These are phyloP conservation scores for Paracentrotus lividus DNA, from an alignment of 53 echinoderm and acorn worm species.

Conservation along the genomic window DNA sequence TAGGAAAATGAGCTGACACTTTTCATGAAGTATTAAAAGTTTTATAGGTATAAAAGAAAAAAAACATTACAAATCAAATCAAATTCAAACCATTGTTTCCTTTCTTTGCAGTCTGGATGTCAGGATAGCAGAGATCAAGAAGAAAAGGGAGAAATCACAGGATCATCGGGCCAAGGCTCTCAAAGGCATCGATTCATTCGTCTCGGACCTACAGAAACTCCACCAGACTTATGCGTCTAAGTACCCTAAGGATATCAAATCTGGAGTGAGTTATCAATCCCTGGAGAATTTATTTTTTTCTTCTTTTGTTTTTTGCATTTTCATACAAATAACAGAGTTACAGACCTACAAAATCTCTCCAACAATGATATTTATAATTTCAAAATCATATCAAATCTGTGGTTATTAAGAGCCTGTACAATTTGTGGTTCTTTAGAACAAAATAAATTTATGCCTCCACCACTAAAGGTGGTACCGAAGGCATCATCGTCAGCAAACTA, in stretches of 20 bases:
- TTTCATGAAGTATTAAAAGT: too few species aligned
- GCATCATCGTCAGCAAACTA: too few species aligned
- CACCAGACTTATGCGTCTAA: conserved; percentile 23
- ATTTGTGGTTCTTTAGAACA: too few species aligned
- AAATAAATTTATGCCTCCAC: too few species aligned
- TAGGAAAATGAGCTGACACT: too few species aligned
- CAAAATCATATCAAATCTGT: too few species aligned
- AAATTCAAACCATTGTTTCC: too few species aligned
- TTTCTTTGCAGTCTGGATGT: conserved; percentile 55
- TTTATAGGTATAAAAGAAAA: too few species aligned
- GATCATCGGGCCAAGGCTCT: neutral
- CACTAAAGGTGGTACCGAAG: too few species aligned
- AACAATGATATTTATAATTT: neutral
- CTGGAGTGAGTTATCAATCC: too few species aligned
- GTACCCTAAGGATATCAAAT: conserved; percentile 24
- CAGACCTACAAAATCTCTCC: neutral
- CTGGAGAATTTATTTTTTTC: neutral
- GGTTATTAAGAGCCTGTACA: too few species aligned
- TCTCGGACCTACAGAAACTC: conserved; percentile 22
- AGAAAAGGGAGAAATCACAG: neutral
- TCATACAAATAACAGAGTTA: neutral
- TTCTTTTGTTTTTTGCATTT: neutral
- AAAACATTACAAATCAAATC: too few species aligned
- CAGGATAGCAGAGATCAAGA: conserved; percentile 38
- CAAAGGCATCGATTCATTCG: neutral